A percentile compares a stretch with the other conserved stretches of the same genome.
phyloP scores from a whole-genome alignment of 2,888 invertebrate species.

The Caenorhabditis sp. region DNA sequence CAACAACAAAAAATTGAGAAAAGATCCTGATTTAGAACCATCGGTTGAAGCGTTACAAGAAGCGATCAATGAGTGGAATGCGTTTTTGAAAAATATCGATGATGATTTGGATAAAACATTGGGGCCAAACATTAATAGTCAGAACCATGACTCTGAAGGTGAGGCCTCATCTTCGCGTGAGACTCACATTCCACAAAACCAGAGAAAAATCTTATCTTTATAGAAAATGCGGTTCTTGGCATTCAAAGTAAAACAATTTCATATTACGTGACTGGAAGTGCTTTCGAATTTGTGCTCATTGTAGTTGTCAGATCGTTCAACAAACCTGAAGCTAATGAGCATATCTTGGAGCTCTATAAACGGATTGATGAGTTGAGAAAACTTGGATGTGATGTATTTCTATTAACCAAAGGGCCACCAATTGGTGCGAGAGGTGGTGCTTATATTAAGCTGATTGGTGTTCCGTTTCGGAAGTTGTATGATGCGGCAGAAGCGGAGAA shows the following conservation, averaged over 20 bases:
- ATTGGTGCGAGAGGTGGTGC: constrained; percentile 55
- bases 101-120: constrained; percentile 30
- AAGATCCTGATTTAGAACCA: constrained; percentile 21
- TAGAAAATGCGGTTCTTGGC: constrained; percentile 38
- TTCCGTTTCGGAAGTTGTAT: constrained; percentile 54
- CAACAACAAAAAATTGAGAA: background rate
- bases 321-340: constrained; percentile 47
- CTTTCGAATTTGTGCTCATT: constrained; percentile 48
- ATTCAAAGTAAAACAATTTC: constrained; percentile 51
- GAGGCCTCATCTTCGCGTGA: too few species aligned
- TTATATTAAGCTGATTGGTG: constrained; percentile 56
- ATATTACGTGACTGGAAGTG: constrained; percentile 46
- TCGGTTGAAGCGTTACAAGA: constrained; percentile 29
- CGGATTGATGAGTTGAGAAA: constrained; percentile 46
- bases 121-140: constrained; percentile 14
- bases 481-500: constrained; percentile 51
- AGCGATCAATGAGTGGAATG: constrained; percentile 29
- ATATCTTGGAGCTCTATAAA: constrained; percentile 54
- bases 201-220: background rate
- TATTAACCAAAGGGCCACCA: constrained; percentile 54
- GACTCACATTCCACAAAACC: background rate
- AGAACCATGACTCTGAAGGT: constrained; percentile 1
- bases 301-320: constrained; percentile 52
- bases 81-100: constrained; percentile 39
- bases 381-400: constrained; percentile 49